These are phyloP conservation scores for Zaprionus lachaisei DNA, from an alignment of 1,140 invertebrate species.

Conservation along the genomic window DNA sequence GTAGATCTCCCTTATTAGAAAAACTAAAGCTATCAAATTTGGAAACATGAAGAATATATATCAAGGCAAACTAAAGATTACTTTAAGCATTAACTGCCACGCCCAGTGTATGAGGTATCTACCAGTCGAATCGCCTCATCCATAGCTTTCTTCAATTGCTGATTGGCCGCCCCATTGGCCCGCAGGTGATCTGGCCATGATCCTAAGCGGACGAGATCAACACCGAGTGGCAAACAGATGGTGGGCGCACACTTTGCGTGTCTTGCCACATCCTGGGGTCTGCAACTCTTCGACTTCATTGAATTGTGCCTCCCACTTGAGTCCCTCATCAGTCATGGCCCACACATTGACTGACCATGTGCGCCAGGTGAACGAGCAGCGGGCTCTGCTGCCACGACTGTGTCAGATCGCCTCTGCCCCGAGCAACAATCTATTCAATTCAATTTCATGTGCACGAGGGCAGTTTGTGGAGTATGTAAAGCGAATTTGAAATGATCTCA, in stretches of 20 bases:
- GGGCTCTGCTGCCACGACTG: not conserved
- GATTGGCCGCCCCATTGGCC: slow-evolving; percentile 61
- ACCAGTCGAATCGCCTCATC: not conserved
- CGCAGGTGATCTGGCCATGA: slow-evolving; percentile 46
- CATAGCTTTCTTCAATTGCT: slow-evolving; percentile 12
- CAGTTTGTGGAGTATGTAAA: not conserved
- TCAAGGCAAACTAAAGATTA: no score
- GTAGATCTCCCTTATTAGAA: no score
- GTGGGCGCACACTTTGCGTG: slow-evolving; percentile 15
- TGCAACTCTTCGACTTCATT: slow-evolving; percentile 49
- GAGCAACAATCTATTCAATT: slow-evolving; percentile 3
- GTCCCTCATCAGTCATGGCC: slow-evolving; percentile 8
- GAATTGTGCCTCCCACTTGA: slow-evolving; percentile 16
- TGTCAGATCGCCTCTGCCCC: slow-evolving; percentile 1
- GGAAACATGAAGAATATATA: no score
- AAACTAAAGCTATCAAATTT: no score
- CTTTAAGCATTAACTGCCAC: no score
- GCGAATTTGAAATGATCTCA: not conserved
- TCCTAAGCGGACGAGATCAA: not conserved
- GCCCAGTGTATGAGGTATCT: not conserved
- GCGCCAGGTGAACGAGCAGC: not conserved
- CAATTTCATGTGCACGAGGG: not conserved
- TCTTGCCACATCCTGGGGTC: slow-evolving; percentile 18
- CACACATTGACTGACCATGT: slow-evolving; percentile 10
- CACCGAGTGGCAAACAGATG: not conserved